These are phyloP conservation scores for Punctoribates punctum DNA, from an alignment of 2,888 invertebrate species.

Conservation along the genomic window DNA sequence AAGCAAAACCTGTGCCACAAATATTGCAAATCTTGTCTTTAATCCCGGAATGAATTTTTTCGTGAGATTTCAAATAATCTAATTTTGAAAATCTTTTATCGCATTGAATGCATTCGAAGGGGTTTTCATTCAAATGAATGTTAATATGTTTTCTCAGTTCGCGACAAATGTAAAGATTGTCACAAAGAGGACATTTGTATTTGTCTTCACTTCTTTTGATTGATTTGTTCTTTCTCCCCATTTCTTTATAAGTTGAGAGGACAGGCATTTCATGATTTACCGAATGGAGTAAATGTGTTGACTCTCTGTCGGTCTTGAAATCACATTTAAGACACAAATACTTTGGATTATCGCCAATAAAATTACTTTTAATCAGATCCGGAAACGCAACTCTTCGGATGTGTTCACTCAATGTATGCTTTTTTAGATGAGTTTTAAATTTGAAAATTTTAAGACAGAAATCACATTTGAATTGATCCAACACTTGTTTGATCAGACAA, in stretches of 20 bases:
- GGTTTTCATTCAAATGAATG: conserved; percentile 45
- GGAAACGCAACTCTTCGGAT: conserved; percentile 29
- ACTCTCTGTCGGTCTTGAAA: conserved; percentile 19
- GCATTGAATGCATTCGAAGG: conserved; percentile 46
- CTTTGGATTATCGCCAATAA: conserved; percentile 22
- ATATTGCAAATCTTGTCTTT: conserved; percentile 46
- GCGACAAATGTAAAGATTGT: conserved; percentile 9
- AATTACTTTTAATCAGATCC: conserved; percentile 24
- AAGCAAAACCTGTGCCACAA: conserved; percentile 46
- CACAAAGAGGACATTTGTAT: conserved; percentile 36
- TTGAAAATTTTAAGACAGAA: conserved; percentile 14
- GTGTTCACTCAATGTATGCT: conserved; percentile 26
- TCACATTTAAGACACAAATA: conserved; percentile 32
- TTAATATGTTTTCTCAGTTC: conserved; percentile 46
- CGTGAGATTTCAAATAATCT: conserved; percentile 46
- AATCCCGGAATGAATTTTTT: conserved; percentile 45
- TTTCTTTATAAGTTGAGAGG: not conserved
- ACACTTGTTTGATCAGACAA: not conserved
- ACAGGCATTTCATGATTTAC: conserved; percentile 29
- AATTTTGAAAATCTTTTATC: conserved; percentile 47
- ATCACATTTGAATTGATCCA: conserved; percentile 18
- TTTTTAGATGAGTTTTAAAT: conserved; percentile 27
- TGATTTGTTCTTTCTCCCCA: not conserved
- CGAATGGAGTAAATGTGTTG: conserved; percentile 33
- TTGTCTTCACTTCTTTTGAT: conserved; percentile 18